These are phyloP conservation scores for Alosa sapidissima DNA, from an alignment of 2,797 vertebrate genomes.

Conservation along the genomic window DNA sequence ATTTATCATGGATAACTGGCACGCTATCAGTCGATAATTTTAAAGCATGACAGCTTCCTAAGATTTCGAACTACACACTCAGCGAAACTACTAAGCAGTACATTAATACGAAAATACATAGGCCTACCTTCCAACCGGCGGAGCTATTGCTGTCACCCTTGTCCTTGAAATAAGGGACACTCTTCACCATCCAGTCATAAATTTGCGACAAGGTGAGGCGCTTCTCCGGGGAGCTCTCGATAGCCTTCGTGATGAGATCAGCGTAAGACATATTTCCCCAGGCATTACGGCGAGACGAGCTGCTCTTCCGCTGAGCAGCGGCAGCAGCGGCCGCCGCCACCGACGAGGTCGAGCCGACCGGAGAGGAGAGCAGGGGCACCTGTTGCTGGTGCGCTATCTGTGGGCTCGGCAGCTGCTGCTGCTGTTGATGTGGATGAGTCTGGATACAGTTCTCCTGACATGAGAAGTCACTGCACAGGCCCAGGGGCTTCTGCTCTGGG, in stretches of 20 bases:
- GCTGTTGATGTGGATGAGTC: slow-evolving; percentile 70
- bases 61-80: not conserved
- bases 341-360: slow-evolving; percentile 72
- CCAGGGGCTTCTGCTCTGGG: slow-evolving; percentile 69
- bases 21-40: not conserved
- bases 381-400: slow-evolving; percentile 76
- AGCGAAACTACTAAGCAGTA: not conserved
- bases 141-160: slow-evolving; percentile 98
- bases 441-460: slow-evolving; percentile 80
- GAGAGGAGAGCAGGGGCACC: slow-evolving; percentile 81
- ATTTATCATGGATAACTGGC: not conserved
- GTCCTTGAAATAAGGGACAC: slow-evolving; percentile 96
- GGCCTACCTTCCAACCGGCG: slow-evolving; percentile 91
- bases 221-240: slow-evolving; percentile 94
- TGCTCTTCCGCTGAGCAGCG: slow-evolving; percentile 88
- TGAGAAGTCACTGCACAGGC: slow-evolving; percentile 83
- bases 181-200: slow-evolving; percentile 99
- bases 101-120: slow-evolving; percentile 43
- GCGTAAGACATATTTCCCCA: slow-evolving; percentile 99
- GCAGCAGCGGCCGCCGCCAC: slow-evolving; percentile 75
- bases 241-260: slow-evolving; percentile 96
- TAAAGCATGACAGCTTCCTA: not conserved
- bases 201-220: slow-evolving; percentile 94
- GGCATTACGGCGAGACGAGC: slow-evolving; percentile 92
- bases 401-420: slow-evolving; percentile 68